Conservation (phyloP, 2,888 invertebrate genomes). For the Gandaritis pyraliata region DNA sequence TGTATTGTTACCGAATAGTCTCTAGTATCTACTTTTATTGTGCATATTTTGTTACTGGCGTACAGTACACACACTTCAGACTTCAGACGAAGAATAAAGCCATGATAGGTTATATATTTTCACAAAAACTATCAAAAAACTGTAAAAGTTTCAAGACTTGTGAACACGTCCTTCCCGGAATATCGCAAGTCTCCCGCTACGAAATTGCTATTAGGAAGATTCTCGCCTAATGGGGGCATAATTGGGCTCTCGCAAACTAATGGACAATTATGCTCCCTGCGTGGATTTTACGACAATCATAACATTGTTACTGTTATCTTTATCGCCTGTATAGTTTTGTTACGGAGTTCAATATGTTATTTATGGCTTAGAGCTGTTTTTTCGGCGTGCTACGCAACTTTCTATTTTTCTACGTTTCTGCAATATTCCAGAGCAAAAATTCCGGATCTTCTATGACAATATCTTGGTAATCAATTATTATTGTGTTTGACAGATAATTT, state of each 20-base stretch:
- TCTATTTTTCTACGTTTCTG: no score
- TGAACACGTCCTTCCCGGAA: constrained; percentile 35
- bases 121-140: not conserved
- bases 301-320: constrained; percentile 53
- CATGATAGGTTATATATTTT: not conserved
- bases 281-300: constrained; percentile 64
- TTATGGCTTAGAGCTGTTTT: not conserved
- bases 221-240: constrained; percentile 79
- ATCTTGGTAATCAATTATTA: no score
- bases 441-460: no score
- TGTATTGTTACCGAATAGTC: no score
- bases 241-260: constrained; percentile 81
- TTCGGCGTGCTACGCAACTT: not conserved
- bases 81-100: no score
- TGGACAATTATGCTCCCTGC: constrained; percentile 76
- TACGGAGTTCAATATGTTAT: constrained; percentile 23
- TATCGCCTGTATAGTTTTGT: constrained; percentile 32
- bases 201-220: constrained; percentile 80
- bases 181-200: constrained; percentile 48
- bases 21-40: no score
- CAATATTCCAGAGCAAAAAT: no score
- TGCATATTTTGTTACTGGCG: no score
- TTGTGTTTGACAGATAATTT: no score
- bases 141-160: constrained; percentile 8
- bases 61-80: no score